A percentile compares a stretch with the other conserved stretches of the same genome.
Evolutionary conservation across 2,888 invertebrate species (phyloP).

Genomic region (Antheraea yamamai): DNA sequence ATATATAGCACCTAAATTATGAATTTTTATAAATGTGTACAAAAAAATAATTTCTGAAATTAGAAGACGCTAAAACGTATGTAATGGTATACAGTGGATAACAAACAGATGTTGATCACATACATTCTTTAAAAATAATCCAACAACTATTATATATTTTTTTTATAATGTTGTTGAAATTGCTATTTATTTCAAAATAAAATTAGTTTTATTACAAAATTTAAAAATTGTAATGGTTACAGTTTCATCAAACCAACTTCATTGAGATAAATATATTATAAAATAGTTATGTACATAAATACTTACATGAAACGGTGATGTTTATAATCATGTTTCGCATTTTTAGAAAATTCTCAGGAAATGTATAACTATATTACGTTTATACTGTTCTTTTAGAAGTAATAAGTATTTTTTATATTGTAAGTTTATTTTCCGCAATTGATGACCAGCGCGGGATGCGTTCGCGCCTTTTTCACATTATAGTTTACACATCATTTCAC

Average conservation of each 20-base stretch:
- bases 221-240: neutral
- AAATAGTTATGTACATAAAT: slow-evolving; percentile 16
- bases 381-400: neutral
- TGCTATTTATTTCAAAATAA: neutral
- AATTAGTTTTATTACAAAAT: neutral
- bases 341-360: neutral
- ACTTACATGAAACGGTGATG: slow-evolving; percentile 68
- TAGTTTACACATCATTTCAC: slow-evolving; percentile 46
- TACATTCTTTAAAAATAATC: neutral
- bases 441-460: slow-evolving; percentile 48
- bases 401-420: slow-evolving; percentile 39
- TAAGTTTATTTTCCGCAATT: slow-evolving; percentile 42
- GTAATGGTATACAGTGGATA: neutral
- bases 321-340: neutral
- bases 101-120: neutral
- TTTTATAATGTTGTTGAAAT: neutral
- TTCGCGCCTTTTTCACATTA: slow-evolving; percentile 76
- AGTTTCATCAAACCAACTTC: neutral
- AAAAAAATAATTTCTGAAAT: too few species aligned
- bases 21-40: too few species aligned
- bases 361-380: neutral
- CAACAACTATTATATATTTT: neutral
- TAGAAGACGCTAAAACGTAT: neutral
- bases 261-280: neutral
- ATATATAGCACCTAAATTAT: too few species aligned